Base-by-base conservation (phyloP, 2,888 invertebrate genomes). In the Epistrophe eligans region DNA sequence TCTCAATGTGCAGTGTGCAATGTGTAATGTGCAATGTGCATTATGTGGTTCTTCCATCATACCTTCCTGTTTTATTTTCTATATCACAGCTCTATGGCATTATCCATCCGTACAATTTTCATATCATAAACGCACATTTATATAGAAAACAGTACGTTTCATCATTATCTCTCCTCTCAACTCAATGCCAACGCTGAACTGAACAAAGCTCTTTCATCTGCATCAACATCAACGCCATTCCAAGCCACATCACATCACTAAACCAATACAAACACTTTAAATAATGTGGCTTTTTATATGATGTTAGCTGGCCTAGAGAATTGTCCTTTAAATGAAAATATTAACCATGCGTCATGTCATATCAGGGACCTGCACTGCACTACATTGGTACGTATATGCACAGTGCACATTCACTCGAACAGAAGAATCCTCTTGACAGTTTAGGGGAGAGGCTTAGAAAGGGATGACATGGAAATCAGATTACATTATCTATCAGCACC, bases 231-330 rank as follows among this genome's bases (percentile, higher is more conserved):
- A 74, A 74, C 83, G 57, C 55, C 73, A 74, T 79, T 81, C 77
- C 73, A 85, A 64, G 74, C 70, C 74, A 10, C 70, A 52, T 19
- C 67, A 64, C 35, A 10, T 35, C 35, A 35, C 35, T 5, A 8
- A 7, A 43, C 50, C 64, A 64, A 64, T 19, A 43, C 82, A 81
- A 70, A 82, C 85, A 85, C 85, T 82, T 82, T 85, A 74, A 77
- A 79, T 85, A 85, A 85, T 85, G 85, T 74, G 85, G 82, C 82
- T 85, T 85, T 85, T 85, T 85, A 79, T 85, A 79, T 77, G 64
- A 77, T 77, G 82, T 74, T 82, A 79, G 82, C 74, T 55, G 52
- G 70, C 70, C 70, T 70, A 50, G 67, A 35, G 67, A 50, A 62
- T 62, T 73, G 73, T 73, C 52, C 38, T 64, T 70, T 74, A 82